Base-by-base conservation (phyloP, 2,888 invertebrate species). In the Lasioglossum morio region DNA sequence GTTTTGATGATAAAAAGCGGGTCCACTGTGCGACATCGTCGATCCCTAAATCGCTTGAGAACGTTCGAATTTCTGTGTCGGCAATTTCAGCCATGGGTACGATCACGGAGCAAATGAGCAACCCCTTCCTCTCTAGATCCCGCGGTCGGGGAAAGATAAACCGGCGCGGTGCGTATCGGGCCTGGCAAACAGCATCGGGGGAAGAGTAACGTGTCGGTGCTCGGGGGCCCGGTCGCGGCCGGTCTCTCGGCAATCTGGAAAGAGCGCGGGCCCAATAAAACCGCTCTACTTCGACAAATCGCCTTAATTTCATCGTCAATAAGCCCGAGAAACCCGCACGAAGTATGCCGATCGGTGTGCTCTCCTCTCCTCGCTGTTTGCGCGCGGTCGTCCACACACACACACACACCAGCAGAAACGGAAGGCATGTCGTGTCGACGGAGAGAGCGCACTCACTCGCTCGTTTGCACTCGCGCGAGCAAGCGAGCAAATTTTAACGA, bases 221-320 rank as follows among this genome's bases (percentile, higher is more conserved):
- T 34, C 30, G 66, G 23, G 27, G 60, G 60, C 60, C 12, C 23
- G 27, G 60, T 27, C 60, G 12, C 3, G 57, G 57, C 19, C 19
- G 16, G n/a, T 30, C 60, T n/a, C 57, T 77, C 77, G 69, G 63
- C 66, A 53, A 85, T 82, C 81, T 53, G 66, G 81, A 87, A 84
- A 85, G 83, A 86, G 23, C 72, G 60, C 46, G 77, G 40, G 43
- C 79, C 73, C 76, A 72, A 78, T 86, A 81, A 86, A 82, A 88
- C 79, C 76, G 77, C 66, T 84, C 77, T 79, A 79, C 72, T 79
- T 72, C 34, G 79, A 85, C 77, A 87, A 87, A 72, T 85, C 77
- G 85, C 70, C 73, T 80, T 84, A 85, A 87, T 89, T 87, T 89
- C 78, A 80, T 88, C 83, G 86, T 73, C 78, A 77, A 82, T 85